Base-by-base conservation (phyloP, 1,140 invertebrate species). In the Xylocopa sonorina region DNA sequence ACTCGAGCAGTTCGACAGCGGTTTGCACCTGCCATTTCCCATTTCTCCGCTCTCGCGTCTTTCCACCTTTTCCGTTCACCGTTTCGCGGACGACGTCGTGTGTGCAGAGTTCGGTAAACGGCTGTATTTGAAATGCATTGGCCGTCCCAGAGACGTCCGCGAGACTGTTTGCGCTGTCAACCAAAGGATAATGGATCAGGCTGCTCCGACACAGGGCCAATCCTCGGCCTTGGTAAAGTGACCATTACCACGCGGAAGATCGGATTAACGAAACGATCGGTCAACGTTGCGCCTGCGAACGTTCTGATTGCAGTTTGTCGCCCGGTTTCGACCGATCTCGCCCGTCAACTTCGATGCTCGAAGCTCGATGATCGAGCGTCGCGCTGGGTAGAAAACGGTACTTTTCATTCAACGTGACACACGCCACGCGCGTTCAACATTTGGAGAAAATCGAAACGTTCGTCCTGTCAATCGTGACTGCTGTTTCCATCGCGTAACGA, bases 91-190 rank as follows among this genome's bases (percentile, higher is more conserved):
- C 14, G 57, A 51, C 7, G 32, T 57, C 18, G 64, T 57, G 48
- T 66, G 48, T 62, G 68, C 60, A 82, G 76, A 55, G 46, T 18
- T 58, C n/a, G 67, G 81, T 82, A 81, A 84, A 78, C 73, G 75
- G 75, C 81, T 87, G 82, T 79, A 88, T 90, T 90, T 88, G 87
- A 90, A 90, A 90, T 90, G 89, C 89, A 90, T 90, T 89, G 89
- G 85, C 72, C 87, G 85, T 90, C 83, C 83, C 78, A 55, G 67
- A 71, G 79, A 83, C 77, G 75, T 77, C 53, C 73, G 79, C 53
- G 73, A 55, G 46, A 85, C 84, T 90, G 88, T 90, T 90, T 89
- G 83, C 83, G 60, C 88, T 90, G 89, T 89, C 89, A 89, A 88
- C 78, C 84, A 68, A 53, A 68, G 84, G 80, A 90, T 89, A 91